Evolutionary conservation across 1,140 invertebrate species (phyloP), one percentile per base, ranked within the genome.

Genomic region (Heliconius congener): DNA sequence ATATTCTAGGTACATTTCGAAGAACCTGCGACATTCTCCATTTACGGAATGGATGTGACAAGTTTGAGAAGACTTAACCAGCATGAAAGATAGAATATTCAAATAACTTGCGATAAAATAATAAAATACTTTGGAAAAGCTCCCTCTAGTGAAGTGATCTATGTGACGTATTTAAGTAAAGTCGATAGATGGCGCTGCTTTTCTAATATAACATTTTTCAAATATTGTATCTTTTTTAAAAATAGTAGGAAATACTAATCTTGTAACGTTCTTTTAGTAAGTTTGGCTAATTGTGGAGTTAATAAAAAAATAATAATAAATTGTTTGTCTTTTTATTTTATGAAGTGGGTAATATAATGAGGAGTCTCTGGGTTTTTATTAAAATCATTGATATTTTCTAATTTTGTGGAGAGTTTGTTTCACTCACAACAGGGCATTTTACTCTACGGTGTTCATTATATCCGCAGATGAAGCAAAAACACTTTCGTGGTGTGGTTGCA

Each of bases 31-130:
- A 9, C 74, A 3, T 93, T 92, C 74, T 42, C 81, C 0, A 92
- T 93, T 60, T 92, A 90, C 81, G 92, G 92, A 11, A 92, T 93
- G 90, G 88, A 90, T 5, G 92, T 93, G 2, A 91, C 88, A 4
- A 90, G 85, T 70, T 79, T 93, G 34, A 87, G 92, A 5, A 89
- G 84, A 86, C 83, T 91, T 52, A 91, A 93, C 71, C 78, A 85
- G 72, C 85, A 88, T 57, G 91, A 93, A 75, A 83, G 77, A 81
- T 92, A 82, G 74, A 57, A 72, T 42, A 72, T 60, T 37, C 13
- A 23, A 42, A 27, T 55, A 23, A 57, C 0, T 3, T 66, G 18
- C 13, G 3, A 27, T 66, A 27, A 27, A 13, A 27, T 23, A 23
- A 27, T 9, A 27, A 30, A 30, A 13, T 27, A 30, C 60, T 66